phyloP scores from a whole-genome alignment of 1,140 invertebrate species.

The Philopotamus ludificatus region DNA sequence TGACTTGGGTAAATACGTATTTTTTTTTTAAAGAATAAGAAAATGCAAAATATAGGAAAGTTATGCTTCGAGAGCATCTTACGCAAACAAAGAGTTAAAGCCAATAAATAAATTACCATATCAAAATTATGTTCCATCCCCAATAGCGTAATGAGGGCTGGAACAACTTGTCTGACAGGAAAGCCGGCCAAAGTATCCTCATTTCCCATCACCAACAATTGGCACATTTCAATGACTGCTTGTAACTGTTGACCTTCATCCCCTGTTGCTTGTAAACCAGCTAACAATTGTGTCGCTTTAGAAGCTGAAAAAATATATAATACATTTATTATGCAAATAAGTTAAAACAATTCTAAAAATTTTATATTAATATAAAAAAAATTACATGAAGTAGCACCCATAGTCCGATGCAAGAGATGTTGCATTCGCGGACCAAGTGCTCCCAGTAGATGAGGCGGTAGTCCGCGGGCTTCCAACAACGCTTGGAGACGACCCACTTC shows the following conservation, averaged over 20 bases:
- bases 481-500: constrained; percentile 88
- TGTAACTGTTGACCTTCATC: constrained; percentile 97
- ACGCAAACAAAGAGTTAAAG: too few relatives aligned
- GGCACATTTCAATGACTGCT: constrained; percentile 98
- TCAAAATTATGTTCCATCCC: constrained; percentile 98
- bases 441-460: constrained; percentile 94
- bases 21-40: too few relatives aligned
- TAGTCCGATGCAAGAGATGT: constrained; percentile 90
- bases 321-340: background rate
- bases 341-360: constrained; percentile 1
- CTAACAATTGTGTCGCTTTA: constrained; percentile 91
- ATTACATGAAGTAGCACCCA: constrained; percentile 79
- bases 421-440: constrained; percentile 96
- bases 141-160: constrained; percentile 84
- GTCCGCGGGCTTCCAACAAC: constrained; percentile 86
- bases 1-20: too few relatives aligned
- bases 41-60: too few relatives aligned
- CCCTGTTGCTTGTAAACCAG: constrained; percentile 88
- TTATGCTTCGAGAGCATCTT: too few relatives aligned
- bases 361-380: constrained; percentile 14
- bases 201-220: constrained; percentile 98
- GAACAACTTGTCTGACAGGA: constrained; percentile 96
- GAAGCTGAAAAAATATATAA: constrained; percentile 65
- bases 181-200: constrained; percentile 98
- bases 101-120: constrained; percentile 73